Conservation (phyloP, 2,113 vertebrate species). For the Etheostoma cragini region DNA sequence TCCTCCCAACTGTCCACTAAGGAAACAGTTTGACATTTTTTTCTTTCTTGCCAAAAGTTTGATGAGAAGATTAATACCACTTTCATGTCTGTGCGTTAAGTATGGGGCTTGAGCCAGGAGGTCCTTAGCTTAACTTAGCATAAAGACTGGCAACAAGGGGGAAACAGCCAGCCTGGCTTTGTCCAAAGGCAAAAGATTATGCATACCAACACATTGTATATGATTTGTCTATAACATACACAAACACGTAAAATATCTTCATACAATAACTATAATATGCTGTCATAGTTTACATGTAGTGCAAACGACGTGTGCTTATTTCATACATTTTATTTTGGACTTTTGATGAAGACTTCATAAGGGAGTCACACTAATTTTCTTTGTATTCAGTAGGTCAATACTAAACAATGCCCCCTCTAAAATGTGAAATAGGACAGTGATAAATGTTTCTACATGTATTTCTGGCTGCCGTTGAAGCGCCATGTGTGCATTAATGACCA, state of each 20-base stretch:
- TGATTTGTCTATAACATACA: neutral
- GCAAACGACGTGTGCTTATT: neutral
- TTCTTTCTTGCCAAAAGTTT: neutral
- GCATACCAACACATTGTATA: neutral
- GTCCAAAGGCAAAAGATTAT: neutral
- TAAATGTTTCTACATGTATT: neutral
- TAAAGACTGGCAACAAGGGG: neutral
- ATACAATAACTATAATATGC: neutral
- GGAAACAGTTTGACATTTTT: neutral
- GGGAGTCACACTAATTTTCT: neutral
- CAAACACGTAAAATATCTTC: neutral
- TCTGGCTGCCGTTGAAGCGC: neutral
- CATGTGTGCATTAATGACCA: conserved; percentile 9
- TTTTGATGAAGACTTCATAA: neutral
- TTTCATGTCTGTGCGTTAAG: neutral
- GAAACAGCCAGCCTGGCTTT: neutral
- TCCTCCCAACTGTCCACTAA: neutral
- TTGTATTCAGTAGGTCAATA: neutral
- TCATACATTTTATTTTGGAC: neutral
- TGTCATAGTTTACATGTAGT: neutral
- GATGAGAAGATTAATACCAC: neutral
- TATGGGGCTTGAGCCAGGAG: neutral
- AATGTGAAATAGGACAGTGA: conserved; percentile 1
- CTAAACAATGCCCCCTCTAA: neutral
- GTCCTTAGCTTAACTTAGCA: neutral